Percentiles rank a stretch among this genome's conserved stretches.
These are phyloP conservation scores for Phalanger gymnotis DNA, from an alignment of 2,797 vertebrate species.

Conservation along the genomic window DNA sequence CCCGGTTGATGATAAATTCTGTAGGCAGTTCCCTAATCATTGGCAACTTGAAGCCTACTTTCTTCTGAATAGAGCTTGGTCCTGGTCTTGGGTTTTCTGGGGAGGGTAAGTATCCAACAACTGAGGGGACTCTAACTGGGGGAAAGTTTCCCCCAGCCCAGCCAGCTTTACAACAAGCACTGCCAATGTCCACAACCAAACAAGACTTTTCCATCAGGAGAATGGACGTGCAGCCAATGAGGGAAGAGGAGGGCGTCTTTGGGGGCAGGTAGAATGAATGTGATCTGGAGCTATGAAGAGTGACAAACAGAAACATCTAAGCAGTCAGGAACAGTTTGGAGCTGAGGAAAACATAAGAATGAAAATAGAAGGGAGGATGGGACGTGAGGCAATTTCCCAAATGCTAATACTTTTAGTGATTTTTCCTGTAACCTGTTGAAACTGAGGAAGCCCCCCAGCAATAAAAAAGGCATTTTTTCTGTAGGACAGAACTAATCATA, in stretches of 20 bases:
- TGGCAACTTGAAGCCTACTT: neutral
- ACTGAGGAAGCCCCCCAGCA: neutral
- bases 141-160: constrained; percentile 69
- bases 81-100: neutral
- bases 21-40: neutral
- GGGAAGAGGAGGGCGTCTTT: neutral
- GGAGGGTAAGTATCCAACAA: neutral
- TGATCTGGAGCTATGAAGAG: neutral
- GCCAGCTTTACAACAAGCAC: constrained; percentile 72
- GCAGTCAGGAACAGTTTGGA: neutral
- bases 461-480: neutral
- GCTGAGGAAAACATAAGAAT: neutral
- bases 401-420: neutral
- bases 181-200: constrained; percentile 76
- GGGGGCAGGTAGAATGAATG: neutral
- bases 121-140: constrained; percentile 1
- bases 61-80: neutral
- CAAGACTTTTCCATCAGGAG: neutral
- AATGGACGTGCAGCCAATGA: neutral
- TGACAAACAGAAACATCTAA: neutral
- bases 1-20: constrained; percentile 47
- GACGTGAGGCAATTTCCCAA: neutral
- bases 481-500: neutral
- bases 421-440: neutral
- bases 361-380: neutral